These are phyloP conservation scores for Copidosoma floridanum DNA, from an alignment of 1,140 invertebrate genomes.

Conservation along the genomic window DNA sequence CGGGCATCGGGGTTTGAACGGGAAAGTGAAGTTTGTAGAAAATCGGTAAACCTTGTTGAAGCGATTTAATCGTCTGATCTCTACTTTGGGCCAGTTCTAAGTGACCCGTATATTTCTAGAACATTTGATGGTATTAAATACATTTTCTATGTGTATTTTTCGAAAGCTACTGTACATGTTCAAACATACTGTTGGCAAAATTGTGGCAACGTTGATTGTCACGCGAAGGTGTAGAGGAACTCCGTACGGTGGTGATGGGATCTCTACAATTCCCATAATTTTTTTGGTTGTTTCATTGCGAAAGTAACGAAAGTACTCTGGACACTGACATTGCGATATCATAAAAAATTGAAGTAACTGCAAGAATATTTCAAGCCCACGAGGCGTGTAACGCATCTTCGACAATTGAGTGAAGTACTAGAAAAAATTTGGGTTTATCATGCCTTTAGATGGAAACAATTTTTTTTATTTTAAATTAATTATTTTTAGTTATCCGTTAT, in stretches of 20 bases:
- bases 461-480: too few relatives aligned
- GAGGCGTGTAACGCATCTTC: conserved; percentile 15
- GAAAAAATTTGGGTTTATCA: too few relatives aligned
- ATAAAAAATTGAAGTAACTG: background rate
- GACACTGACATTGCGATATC: conserved; percentile 45
- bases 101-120: conserved; percentile 44
- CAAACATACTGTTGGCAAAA: conserved; percentile 33
- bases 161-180: background rate
- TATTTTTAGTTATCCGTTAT: too few relatives aligned
- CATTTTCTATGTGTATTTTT: too few relatives aligned
- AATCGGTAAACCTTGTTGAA: conserved; percentile 36
- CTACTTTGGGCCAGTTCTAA: conserved; percentile 42
- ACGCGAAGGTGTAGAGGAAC: conserved; percentile 37
- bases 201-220: conserved; percentile 35
- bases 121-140: background rate
- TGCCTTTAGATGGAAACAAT: too few relatives aligned
- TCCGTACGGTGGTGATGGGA: conserved; percentile 36
- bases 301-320: conserved; percentile 51
- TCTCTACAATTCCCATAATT: conserved; percentile 42
- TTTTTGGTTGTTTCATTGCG: conserved; percentile 39
- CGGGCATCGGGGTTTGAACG: conserved; percentile 40
- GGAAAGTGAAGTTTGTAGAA: conserved; percentile 47
- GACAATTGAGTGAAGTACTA: background rate
- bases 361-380: background rate
- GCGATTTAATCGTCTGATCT: conserved; percentile 32